Evolutionary conservation across 2,797 vertebrate species (phyloP).

Genomic region (Sandelia bainsii): DNA sequence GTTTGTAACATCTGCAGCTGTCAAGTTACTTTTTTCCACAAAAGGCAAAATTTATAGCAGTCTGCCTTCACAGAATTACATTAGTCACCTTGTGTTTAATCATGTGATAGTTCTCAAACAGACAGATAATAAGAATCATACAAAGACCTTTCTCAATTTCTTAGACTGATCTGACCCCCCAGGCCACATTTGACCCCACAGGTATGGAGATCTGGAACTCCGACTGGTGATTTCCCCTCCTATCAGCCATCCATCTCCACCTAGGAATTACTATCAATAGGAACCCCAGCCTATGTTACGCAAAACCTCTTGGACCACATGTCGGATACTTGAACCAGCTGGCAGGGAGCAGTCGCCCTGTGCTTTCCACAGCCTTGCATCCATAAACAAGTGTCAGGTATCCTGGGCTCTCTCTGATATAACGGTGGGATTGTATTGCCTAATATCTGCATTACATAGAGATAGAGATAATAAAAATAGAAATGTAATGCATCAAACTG

Average conservation of each 20-base stretch:
- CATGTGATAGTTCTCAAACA: slow-evolving; percentile 7
- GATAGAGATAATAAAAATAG: background rate
- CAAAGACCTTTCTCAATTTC: background rate
- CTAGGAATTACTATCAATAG: slow-evolving; percentile 79
- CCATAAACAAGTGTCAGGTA: slow-evolving; percentile 70
- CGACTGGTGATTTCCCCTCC: slow-evolving; percentile 61
- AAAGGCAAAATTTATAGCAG: background rate
- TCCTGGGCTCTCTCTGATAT: slow-evolving; percentile 38
- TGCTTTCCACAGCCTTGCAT: slow-evolving; percentile 50
- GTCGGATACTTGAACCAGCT: slow-evolving; percentile 64
- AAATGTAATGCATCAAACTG: background rate
- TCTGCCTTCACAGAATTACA: background rate
- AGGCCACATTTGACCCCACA: slow-evolving; percentile 50
- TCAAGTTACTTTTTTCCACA: background rate
- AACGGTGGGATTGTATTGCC: slow-evolving; percentile 52
- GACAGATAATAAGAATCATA: slow-evolving; percentile 8
- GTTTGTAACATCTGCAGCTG: background rate
- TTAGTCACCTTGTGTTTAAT: background rate
- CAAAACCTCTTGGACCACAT: slow-evolving; percentile 59
- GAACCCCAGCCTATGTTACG: slow-evolving; percentile 71
- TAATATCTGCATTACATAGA: slow-evolving; percentile 2
- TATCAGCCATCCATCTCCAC: slow-evolving; percentile 81
- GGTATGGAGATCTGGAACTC: slow-evolving; percentile 54
- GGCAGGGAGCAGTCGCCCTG: slow-evolving; percentile 43
- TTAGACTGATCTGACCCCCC: slow-evolving; percentile 52